These are phyloP conservation scores for Pelochelys cantorii DNA, from an alignment of 2,797 vertebrate species.

Conservation along the genomic window DNA sequence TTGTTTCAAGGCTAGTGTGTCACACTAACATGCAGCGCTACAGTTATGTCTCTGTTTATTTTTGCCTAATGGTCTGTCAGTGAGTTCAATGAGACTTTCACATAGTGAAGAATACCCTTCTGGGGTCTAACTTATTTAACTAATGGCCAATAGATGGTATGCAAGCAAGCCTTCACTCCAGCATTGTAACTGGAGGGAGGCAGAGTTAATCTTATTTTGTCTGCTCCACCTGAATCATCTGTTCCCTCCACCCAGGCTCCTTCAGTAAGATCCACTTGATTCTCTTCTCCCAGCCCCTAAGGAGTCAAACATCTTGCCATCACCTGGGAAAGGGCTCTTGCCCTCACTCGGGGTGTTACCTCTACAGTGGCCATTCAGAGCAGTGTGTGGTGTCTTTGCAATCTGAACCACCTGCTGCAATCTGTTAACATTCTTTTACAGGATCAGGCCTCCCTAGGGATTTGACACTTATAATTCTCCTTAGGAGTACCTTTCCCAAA, in stretches of 20 bases:
- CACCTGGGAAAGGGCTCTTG: background rate
- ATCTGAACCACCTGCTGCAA: background rate
- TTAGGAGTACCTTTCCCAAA: background rate
- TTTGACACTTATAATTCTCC: background rate
- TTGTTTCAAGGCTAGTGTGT: background rate
- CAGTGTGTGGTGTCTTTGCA: background rate
- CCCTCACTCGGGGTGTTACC: background rate
- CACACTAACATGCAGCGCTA: background rate
- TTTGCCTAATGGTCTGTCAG: background rate
- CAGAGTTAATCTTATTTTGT: background rate
- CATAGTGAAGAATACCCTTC: background rate
- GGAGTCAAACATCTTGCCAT: background rate
- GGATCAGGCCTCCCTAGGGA: background rate
- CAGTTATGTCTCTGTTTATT: background rate
- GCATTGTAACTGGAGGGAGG: background rate
- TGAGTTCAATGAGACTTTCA: background rate
- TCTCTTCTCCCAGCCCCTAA: accelerated
- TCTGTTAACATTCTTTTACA: background rate
- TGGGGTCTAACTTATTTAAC: background rate
- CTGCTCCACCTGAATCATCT: too few species aligned
- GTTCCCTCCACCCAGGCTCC: background rate
- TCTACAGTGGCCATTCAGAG: background rate
- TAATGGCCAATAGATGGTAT: background rate
- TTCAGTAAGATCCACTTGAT: background rate
- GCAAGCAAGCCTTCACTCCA: background rate